A percentile compares a stretch with the other conserved stretches of the same genome.
Evolutionary conservation across 2,797 vertebrate species (phyloP).

Genomic region (Rhinogobio ventralis): DNA sequence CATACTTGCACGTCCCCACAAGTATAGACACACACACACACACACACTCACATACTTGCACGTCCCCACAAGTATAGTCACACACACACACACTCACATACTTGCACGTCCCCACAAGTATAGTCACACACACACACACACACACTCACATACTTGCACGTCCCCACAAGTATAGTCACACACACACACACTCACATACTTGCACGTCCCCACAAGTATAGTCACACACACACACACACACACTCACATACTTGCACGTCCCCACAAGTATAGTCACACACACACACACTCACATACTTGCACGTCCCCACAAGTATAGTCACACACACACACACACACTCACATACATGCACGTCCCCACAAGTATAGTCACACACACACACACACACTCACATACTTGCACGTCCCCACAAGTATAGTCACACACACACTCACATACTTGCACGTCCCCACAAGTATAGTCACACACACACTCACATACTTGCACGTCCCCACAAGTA

Average conservation of each 20-base stretch:
- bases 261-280: too few species aligned
- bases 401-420: neutral
- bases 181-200: neutral
- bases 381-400: rapidly evolving
- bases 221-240: neutral
- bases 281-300: neutral
- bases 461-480: neutral
- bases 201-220: neutral
- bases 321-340: neutral
- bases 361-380: neutral
- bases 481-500: too few species aligned
- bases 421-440: neutral
- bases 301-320: too few species aligned
- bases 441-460: neutral
- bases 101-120: too few species aligned
- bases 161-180: too few species aligned
- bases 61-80: too few species aligned
- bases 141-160: too few species aligned
- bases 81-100: neutral
- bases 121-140: neutral
- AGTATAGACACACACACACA: neutral
- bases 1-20: too few species aligned
- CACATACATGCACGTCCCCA: too few species aligned
- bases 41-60: too few species aligned
- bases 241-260: too few species aligned